Evolutionary conservation across 2,113 vertebrate genomes (phyloP).

Genomic region (Lanius ludovicianus): DNA sequence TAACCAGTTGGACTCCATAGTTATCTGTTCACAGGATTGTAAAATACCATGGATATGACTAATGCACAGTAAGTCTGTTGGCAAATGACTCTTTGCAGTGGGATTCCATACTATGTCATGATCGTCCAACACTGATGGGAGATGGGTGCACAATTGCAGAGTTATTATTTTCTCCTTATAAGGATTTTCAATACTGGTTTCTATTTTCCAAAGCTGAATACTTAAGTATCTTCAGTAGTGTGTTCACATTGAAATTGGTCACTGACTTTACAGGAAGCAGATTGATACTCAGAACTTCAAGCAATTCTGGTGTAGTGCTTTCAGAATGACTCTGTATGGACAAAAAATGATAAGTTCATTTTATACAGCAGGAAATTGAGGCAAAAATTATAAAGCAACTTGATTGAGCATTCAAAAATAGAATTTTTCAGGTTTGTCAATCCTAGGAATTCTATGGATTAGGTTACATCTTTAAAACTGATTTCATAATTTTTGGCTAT

Average conservation of each 20-base stretch:
- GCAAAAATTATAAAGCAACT: not conserved
- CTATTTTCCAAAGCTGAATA: not conserved
- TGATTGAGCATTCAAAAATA: not conserved
- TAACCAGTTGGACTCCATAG: not conserved
- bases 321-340: not conserved
- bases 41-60: not conserved
- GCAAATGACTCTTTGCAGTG: not conserved
- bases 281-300: not conserved
- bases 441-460: not conserved
- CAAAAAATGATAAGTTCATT: not conserved
- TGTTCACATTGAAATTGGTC: not conserved
- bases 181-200: slow-evolving; percentile 20
- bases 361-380: not conserved
- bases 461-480: not conserved
- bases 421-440: not conserved
- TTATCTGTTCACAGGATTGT: not conserved
- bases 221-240: not conserved
- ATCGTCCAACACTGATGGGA: not conserved
- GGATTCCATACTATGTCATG: not conserved
- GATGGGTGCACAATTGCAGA: not conserved
- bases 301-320: not conserved
- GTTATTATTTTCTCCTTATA: slow-evolving; percentile 16
- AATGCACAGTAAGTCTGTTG: rapidly evolving
- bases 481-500: not conserved
- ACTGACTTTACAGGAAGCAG: not conserved